Evolutionary conservation across 2,113 vertebrate genomes (phyloP).

Genomic region (Genyomyrus donnyi): DNA sequence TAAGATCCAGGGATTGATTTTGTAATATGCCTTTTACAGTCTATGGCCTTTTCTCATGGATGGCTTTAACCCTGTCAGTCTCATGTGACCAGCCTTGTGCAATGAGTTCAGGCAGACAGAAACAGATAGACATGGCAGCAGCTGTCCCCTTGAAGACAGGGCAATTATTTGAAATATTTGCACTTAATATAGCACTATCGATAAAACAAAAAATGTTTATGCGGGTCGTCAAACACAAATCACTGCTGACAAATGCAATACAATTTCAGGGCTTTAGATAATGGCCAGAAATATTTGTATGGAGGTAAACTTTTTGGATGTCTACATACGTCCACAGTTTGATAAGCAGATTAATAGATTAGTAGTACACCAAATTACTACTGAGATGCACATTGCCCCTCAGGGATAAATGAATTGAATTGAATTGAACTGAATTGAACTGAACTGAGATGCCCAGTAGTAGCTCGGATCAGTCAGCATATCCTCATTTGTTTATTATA

Average conservation of each 20-base stretch:
- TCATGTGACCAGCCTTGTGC: neutral
- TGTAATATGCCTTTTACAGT: neutral
- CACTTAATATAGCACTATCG: neutral
- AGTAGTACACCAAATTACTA: neutral
- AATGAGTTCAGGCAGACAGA: neutral
- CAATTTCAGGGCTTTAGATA: neutral
- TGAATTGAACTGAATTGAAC: too few relatives aligned
- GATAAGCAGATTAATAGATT: neutral
- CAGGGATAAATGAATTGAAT: too few relatives aligned
- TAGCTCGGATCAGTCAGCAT: neutral
- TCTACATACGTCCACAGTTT: neutral
- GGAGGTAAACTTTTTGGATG: neutral
- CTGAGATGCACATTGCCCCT: neutral
- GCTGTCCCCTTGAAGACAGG: neutral
- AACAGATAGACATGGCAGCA: neutral
- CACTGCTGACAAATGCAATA: neutral
- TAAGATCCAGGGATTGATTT: neutral
- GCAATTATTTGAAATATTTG: neutral
- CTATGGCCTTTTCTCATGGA: neutral
- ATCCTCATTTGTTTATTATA: neutral
- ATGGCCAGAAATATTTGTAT: neutral
- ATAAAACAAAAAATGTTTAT: neutral
- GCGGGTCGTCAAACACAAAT: neutral
- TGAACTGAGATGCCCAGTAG: neutral
- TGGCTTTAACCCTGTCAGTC: neutral